phyloP scores from a whole-genome alignment of 2,797 vertebrate genomes.

The Chaetodon trifasciatus region DNA sequence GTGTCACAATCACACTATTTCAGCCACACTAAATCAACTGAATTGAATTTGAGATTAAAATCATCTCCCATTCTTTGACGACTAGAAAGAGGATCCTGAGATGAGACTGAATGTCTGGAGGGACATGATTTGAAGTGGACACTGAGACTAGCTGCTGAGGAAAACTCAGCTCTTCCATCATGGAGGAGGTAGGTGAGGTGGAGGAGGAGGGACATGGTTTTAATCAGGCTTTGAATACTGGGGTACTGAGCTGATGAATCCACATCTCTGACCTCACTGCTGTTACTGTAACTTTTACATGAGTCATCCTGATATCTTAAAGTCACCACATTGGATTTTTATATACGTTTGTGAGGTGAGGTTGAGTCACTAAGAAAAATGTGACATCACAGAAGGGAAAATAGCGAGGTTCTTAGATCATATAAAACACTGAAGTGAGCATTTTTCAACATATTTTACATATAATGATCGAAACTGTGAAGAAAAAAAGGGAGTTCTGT shows the following conservation, averaged over 20 bases:
- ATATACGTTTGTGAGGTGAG: background rate
- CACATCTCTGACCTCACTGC: background rate
- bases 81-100: background rate
- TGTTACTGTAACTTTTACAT: background rate
- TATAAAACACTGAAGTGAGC: background rate
- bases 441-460: background rate
- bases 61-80: background rate
- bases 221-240: background rate
- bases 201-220: conserved; percentile 8
- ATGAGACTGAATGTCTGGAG: conserved; percentile 17
- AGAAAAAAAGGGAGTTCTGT: background rate
- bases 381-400: background rate
- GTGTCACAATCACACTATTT: background rate
- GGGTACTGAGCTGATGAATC: conserved; percentile 5
- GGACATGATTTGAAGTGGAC: conserved; percentile 21
- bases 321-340: background rate
- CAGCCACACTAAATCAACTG: conserved; percentile 1
- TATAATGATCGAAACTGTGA: background rate
- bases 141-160: conserved; percentile 18
- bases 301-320: background rate
- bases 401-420: background rate
- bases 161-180: conserved; percentile 1
- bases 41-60: conserved; percentile 7
- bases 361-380: background rate
- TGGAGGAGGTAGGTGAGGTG: background rate